Evolutionary conservation across 2,113 vertebrate genomes (phyloP).

Genomic region (Gymnogyps californianus): DNA sequence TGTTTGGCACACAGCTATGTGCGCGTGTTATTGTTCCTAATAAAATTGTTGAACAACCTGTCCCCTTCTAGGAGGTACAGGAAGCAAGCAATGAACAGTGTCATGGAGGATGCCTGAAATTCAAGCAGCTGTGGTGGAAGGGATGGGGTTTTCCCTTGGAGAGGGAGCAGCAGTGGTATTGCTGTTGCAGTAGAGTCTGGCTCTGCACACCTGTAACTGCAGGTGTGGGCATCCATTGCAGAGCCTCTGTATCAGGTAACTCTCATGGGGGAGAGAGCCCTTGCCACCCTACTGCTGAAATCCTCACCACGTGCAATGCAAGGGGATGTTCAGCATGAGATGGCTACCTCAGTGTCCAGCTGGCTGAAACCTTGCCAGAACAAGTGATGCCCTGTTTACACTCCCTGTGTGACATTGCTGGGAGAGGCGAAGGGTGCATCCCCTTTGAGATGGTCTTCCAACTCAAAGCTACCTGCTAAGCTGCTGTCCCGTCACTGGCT

Average conservation of each 20-base stretch:
- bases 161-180: background rate
- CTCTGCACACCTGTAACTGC: background rate
- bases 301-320: background rate
- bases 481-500: background rate
- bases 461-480: background rate
- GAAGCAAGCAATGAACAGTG: background rate
- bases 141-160: background rate
- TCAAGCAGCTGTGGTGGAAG: background rate
- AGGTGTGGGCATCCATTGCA: background rate
- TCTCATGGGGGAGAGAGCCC: background rate
- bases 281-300: background rate
- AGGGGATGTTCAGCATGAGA: background rate
- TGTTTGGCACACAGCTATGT: background rate
- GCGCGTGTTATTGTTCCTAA: background rate
- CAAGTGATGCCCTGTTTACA: rapidly evolving
- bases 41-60: background rate
- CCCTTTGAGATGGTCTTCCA: background rate
- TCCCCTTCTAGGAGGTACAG: background rate
- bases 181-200: background rate
- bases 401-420: background rate
- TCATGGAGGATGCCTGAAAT: background rate
- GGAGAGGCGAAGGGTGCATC: background rate
- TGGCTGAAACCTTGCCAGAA: background rate
- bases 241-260: background rate
- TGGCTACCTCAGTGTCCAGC: background rate